Evolutionary conservation across 2,888 invertebrate genomes (phyloP).

Genomic region (Parnassius apollo): DNA sequence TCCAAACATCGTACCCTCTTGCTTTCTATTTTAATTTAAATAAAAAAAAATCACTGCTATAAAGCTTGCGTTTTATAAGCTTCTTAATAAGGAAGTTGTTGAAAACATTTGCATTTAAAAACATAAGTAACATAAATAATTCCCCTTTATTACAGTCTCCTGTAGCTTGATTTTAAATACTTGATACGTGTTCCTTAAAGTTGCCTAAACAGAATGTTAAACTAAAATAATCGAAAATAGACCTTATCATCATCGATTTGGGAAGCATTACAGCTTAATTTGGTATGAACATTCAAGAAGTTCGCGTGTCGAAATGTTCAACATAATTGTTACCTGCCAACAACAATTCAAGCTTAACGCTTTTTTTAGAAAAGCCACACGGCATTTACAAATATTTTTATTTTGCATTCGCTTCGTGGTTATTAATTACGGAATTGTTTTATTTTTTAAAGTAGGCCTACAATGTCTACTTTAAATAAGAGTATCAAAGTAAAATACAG

Average conservation of each 20-base stretch:
- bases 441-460: conserved; percentile 1
- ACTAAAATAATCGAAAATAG: not conserved
- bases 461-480: too few species aligned
- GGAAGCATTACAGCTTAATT: conserved; percentile 3
- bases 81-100: conserved; percentile 22
- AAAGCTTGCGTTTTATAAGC: conserved; percentile 17
- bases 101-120: conserved; percentile 23
- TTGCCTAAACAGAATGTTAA: not conserved
- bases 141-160: conserved; percentile 24
- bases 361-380: conserved; percentile 38
- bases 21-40: conserved; percentile 15
- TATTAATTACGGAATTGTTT: conserved; percentile 12
- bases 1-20: conserved; percentile 2
- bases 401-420: conserved; percentile 5
- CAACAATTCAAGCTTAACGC: conserved; percentile 28
- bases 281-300: conserved; percentile 12
- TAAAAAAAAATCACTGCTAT: not conserved
- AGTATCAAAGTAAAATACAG: too few species aligned
- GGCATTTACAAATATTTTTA: conserved; percentile 27
- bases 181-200: conserved; percentile 18
- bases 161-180: conserved; percentile 22
- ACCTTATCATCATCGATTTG: conserved; percentile 4
- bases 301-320: conserved; percentile 25
- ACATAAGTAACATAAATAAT: conserved; percentile 24
- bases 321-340: conserved; percentile 27